Evolutionary conservation across 2,797 vertebrate species (phyloP).

Genomic region (Calcarius lapponicus): DNA sequence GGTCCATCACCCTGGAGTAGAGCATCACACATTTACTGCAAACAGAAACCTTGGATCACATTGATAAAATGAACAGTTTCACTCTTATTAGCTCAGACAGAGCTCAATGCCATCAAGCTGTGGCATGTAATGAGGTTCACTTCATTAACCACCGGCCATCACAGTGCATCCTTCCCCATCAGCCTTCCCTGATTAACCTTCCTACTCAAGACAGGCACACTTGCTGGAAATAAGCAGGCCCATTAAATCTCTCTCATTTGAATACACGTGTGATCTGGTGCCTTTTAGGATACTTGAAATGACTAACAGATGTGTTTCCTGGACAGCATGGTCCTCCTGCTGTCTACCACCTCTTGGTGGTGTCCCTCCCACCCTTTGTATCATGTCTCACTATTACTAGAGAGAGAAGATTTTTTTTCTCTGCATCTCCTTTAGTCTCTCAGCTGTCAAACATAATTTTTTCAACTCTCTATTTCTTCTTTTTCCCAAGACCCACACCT

Average conservation of each 20-base stretch:
- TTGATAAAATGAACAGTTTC: neutral
- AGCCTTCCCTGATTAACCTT: neutral
- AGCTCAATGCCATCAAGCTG: neutral
- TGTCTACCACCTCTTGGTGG: neutral
- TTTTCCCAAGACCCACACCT: neutral
- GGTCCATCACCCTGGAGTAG: neutral
- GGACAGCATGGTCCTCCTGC: neutral
- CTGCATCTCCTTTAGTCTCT: neutral
- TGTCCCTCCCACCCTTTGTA: neutral
- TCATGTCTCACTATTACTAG: fast-evolving
- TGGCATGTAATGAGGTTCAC: neutral
- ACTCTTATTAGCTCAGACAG: neutral
- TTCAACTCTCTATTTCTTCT: neutral
- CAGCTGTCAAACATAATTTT: neutral
- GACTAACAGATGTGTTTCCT: neutral
- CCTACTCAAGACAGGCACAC: neutral
- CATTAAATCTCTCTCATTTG: neutral
- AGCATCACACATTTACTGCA: neutral
- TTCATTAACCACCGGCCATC: neutral
- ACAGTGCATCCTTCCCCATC: neutral
- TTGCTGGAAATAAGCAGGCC: neutral
- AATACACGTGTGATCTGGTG: neutral
- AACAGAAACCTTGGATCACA: neutral
- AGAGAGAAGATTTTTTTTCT: neutral
- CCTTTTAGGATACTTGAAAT: neutral